A percentile compares a stretch with the other conserved stretches of the same genome.
These are phyloP conservation scores for Drosophila simulans DNA, from an alignment of 1,140 invertebrate species.

Conservation along the genomic window DNA sequence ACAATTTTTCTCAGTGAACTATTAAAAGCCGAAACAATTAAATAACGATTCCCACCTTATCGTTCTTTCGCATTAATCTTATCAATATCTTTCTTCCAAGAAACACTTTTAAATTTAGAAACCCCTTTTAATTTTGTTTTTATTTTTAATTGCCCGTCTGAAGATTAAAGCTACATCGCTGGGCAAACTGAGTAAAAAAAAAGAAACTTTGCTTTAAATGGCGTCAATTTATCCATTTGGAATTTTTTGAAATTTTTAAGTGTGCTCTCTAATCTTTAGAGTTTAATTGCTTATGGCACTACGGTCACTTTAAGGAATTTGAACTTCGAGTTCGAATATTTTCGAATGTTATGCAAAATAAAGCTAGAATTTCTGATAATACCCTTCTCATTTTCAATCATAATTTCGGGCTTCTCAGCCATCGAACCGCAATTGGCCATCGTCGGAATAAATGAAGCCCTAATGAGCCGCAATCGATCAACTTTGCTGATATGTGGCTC, in stretches of 20 bases:
- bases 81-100: slow-evolving; percentile 8
- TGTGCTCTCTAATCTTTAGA: background rate
- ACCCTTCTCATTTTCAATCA: background rate
- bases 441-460: slow-evolving; percentile 33
- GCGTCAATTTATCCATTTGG: background rate
- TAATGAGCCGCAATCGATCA: slow-evolving; percentile 61
- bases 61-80: background rate
- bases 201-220: background rate
- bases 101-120: slow-evolving; percentile 12
- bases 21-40: too few species aligned
- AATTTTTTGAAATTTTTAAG: background rate
- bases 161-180: background rate
- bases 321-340: background rate
- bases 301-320: too few species aligned
- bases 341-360: too few species aligned
- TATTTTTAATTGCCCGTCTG: background rate
- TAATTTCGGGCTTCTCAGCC: background rate
- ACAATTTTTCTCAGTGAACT: too few species aligned
- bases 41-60: background rate
- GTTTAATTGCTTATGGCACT: background rate
- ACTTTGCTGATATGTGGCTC: slow-evolving; percentile 58
- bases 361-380: too few species aligned
- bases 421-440: slow-evolving; percentile 6
- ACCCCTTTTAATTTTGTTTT: background rate
- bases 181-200: background rate